Base-by-base conservation (phyloP, 2,888 invertebrate genomes). In the Cyclophora albipunctata region DNA sequence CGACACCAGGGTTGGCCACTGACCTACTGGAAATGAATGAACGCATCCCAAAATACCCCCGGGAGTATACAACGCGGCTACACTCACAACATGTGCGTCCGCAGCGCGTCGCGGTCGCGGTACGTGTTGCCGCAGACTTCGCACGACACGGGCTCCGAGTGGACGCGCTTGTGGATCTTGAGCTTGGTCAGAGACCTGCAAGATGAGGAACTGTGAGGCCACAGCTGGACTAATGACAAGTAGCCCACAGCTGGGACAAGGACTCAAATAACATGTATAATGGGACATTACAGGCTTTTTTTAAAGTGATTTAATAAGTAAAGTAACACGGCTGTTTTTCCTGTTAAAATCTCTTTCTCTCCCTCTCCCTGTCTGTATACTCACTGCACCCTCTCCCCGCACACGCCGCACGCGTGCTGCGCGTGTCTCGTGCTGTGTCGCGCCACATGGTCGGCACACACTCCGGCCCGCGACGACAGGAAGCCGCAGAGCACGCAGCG, bases 71-170 rank as follows among this genome's bases (percentile, higher is more conserved):
- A 20, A 20, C 1, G 20, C 20, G 20, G 20, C 20, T 20, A 20
- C 20, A 73, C 85, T 84, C 37, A 87, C 87, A 84, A 84, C 0
- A 84, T 55, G 41, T 87, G 87, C 0, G 82, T 81, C 5, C 74
- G 52, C 2, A 87, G 58, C 1, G 86, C 78, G 0, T 75, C 73
- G 5, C 71, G 61, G 51, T 86, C 84, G 0, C 73, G 51, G 56
- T 85, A 84, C 0, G 74, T 75, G 53, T 85, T 85, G 1, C 68
- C 81, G 50, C 87, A 87, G 0, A 78, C 61, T 3, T 81, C 78
- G 43, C 87, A 87, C 45, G 75, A 72, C 52, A 77, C 81, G 0
- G 78, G 55, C 51, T 78, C 78, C 2, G 71, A 64, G 60, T 87
- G 87, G 0, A 62, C 71, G 52, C 79, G 79, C 41, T 81, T 52